Conservation (phyloP, 2,113 vertebrate genomes). For the Orycteropus afer region DNA sequence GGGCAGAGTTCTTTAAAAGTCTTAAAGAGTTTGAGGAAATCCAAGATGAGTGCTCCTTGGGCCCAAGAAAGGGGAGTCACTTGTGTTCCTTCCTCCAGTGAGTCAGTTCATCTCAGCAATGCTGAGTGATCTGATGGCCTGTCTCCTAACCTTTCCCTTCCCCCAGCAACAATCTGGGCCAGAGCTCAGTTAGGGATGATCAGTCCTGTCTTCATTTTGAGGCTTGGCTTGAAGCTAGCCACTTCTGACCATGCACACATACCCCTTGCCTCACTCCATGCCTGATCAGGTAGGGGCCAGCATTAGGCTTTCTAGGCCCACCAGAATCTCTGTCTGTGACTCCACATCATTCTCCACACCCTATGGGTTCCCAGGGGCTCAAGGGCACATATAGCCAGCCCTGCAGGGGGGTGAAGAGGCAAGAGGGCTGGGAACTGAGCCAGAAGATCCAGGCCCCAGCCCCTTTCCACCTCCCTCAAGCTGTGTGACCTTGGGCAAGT, state of each 20-base stretch:
- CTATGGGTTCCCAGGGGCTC: not conserved
- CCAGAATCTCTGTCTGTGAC: not conserved
- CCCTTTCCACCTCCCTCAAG: not conserved
- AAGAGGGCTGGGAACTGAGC: not conserved
- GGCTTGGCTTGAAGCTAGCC: not conserved
- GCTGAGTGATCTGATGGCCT: not conserved
- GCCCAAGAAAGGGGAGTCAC: not conserved
- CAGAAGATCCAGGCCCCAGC: not conserved
- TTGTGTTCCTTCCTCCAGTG: not conserved
- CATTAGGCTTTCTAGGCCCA: not conserved
- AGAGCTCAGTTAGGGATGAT: not conserved
- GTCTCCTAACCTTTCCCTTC: accelerated
- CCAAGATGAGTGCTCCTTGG: not conserved
- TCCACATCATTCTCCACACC: not conserved
- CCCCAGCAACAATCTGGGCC: not conserved
- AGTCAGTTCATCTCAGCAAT: not conserved
- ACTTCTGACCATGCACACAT: not conserved
- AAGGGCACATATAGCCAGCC: accelerated
- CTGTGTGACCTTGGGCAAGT: not conserved
- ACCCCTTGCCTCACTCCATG: not conserved
- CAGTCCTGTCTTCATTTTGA: not conserved
- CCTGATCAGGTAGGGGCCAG: not conserved
- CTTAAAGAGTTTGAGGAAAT: not conserved
- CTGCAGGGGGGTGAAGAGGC: accelerated
- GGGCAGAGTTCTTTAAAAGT: not conserved